Conservation (phyloP, 2,113 vertebrate genomes). For the Hippocampus abdominalis region DNA sequence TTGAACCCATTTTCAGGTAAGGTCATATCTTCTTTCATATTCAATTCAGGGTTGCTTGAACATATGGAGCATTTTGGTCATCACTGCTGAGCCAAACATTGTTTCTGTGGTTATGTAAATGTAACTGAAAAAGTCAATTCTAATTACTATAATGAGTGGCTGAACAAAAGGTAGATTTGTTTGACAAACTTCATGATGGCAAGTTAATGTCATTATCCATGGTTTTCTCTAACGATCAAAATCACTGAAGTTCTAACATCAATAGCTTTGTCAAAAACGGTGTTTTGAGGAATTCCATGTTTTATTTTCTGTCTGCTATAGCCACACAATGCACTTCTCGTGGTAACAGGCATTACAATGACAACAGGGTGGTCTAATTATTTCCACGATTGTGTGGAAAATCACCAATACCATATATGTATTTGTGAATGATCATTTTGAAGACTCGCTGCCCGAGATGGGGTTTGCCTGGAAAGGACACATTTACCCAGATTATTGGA, state of each 20-base stretch:
- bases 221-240: too few relatives aligned
- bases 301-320: too few relatives aligned
- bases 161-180: not conserved
- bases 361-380: too few relatives aligned
- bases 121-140: not conserved
- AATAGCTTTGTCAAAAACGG: too few relatives aligned
- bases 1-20: constrained; percentile 48
- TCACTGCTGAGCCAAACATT: not conserved
- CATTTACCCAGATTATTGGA: not conserved
- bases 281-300: too few relatives aligned
- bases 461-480: not conserved
- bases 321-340: too few relatives aligned
- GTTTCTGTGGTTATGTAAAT: not conserved
- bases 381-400: too few relatives aligned
- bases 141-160: not conserved
- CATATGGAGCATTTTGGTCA: not conserved
- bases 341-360: too few relatives aligned
- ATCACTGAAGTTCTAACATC: too few relatives aligned
- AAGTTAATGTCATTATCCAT: too few relatives aligned
- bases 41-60: not conserved
- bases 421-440: not conserved
- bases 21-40: constrained; percentile 7
- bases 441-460: not conserved
- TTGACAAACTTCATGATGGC: too few relatives aligned
- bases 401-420: not conserved